Evolutionary conservation across 1,140 invertebrate genomes (phyloP), one percentile per base, ranked within the genome.

Genomic region (Atopsyche davidsoni): DNA sequence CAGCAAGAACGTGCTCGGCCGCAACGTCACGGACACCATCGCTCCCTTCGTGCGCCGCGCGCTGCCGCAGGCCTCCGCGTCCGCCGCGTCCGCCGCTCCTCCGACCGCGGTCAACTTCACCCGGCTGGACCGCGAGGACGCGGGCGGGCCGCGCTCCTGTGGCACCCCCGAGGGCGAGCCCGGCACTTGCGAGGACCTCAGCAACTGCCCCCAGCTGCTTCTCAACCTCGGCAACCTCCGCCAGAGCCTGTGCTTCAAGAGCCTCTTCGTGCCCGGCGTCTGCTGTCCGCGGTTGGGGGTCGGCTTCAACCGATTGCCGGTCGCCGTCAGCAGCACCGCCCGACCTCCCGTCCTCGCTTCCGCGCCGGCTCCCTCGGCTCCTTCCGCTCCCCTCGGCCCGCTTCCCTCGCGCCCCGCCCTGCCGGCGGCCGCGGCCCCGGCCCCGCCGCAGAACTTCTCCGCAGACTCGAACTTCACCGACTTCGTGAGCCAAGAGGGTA

Each of bases 181-280:
- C 1, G 92, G 92, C n/a, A 80, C 83, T 48, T 95, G 92, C 57
- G 83, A 90, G 58, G 91, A 94, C 65, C 72, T 96, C 6, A 89
- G 87, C 57, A 86, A 86, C 53, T 95, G 92, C 67, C 89, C 91
- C 0, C 87, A 90, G 56, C 65, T 96, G 9, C 70, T 96, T 1
- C 67, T 95, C 4, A 89, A 95, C 64, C 71, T 94, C 9, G 79
- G 80, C 6, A 87, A 82, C 62, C 70, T 96, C 0, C 72, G 90
- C 25, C 86, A 92, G 61, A 92, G 89, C 0, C 75, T 95, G 4
- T 96, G 92, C 63, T 95, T 96, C 62, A 92, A 94, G 68, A 88
- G 86, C 54, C 71, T 94, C 1, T 92, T 94, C 60, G 86, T 92
- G 2, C 92, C 92, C 2, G 92, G 90, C 13, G 89, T 94, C 2